These are phyloP conservation scores for Venturia canescens DNA, from an alignment of 1,140 invertebrate species.

Conservation along the genomic window DNA sequence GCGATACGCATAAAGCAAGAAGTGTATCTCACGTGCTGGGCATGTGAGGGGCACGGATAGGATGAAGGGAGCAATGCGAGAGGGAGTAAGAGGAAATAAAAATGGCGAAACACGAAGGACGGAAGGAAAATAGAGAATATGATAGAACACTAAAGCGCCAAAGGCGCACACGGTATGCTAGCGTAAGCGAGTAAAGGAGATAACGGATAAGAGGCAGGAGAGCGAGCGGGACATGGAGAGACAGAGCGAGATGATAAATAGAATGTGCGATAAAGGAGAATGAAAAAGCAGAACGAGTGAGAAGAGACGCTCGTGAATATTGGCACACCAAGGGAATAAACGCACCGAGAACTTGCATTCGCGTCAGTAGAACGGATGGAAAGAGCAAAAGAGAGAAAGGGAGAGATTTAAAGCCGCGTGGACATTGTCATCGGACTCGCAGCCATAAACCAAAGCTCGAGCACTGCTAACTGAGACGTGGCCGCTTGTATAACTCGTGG, in stretches of 20 bases:
- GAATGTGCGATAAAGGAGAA: slow-evolving; percentile 2
- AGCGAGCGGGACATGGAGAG: background rate
- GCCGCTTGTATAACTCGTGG: slow-evolving; percentile 57
- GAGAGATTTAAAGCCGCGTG: slow-evolving; percentile 66
- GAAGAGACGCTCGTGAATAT: slow-evolving; percentile 11
- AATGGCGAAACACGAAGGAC: slow-evolving; percentile 15
- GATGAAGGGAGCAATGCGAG: background rate
- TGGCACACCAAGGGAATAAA: slow-evolving; percentile 21
- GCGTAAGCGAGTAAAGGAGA: background rate
- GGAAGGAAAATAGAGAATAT: slow-evolving; percentile 12
- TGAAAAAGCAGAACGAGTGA: background rate
- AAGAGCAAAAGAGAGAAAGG: slow-evolving; percentile 39
- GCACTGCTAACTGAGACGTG: slow-evolving; percentile 59
- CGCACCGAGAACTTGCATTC: slow-evolving; percentile 8
- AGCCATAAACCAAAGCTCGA: slow-evolving; percentile 64
- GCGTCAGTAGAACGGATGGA: background rate
- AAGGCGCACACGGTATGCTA: background rate
- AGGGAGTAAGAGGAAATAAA: slow-evolving; percentile 26
- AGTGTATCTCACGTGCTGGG: slow-evolving; percentile 19
- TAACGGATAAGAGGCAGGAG: slow-evolving; percentile 4
- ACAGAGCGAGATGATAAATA: background rate
- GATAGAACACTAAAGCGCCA: background rate
- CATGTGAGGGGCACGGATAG: slow-evolving; percentile 17
- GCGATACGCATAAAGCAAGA: slow-evolving; percentile 59
- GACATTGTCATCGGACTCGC: slow-evolving; percentile 67